Conservation (phyloP, 1,140 invertebrate genomes). For the Potamilus streckersoni region DNA sequence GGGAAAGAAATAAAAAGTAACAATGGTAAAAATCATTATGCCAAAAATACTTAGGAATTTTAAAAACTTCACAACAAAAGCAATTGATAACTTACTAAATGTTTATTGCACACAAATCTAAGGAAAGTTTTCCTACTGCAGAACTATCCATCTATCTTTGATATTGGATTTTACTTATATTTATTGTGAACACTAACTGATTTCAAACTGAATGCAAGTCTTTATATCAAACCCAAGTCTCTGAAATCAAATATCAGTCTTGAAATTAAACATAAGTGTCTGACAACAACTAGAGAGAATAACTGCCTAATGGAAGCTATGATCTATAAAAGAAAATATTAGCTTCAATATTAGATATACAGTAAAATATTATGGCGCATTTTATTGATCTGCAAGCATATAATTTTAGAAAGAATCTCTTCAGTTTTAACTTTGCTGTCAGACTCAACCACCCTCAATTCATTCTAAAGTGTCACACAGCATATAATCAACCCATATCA, state of each 20-base stretch:
- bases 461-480: neutral
- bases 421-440: neutral
- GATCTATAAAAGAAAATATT: slow-evolving; percentile 26
- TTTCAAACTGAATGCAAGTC: too few species aligned
- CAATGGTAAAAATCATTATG: neutral
- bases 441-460: neutral
- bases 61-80: neutral
- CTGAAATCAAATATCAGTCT: too few species aligned
- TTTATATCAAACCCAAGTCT: too few species aligned
- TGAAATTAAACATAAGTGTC: too few species aligned
- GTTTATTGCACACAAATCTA: neutral
- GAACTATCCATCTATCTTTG: neutral
- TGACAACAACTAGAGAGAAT: too few species aligned
- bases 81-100: neutral
- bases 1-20: neutral
- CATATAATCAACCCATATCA: neutral
- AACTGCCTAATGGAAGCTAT: slow-evolving; percentile 1
- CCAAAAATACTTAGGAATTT: neutral
- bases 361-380: slow-evolving; percentile 23
- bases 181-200: too few species aligned
- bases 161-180: too few species aligned
- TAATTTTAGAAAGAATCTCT: neutral
- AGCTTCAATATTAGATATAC: slow-evolving; percentile 13
- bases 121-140: neutral
- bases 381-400: neutral